These are phyloP conservation scores for Drosophila fuyamai DNA, from an alignment of 1,140 invertebrate genomes.

Conservation along the genomic window DNA sequence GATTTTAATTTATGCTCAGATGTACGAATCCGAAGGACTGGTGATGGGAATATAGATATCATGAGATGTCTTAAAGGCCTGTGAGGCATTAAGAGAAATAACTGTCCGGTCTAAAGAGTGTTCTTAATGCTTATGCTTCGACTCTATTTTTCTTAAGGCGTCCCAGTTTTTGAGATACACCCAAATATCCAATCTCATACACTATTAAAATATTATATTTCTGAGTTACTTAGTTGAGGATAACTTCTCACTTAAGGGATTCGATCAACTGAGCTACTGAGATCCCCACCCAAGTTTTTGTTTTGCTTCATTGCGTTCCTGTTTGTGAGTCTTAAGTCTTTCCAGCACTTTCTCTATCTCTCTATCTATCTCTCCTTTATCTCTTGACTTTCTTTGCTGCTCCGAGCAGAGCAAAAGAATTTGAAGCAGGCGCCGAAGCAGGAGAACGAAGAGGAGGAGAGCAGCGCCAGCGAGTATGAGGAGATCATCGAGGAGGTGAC, in stretches of 20 bases:
- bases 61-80: not conserved
- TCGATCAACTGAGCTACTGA: conserved; percentile 5
- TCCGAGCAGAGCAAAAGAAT: conserved; percentile 63
- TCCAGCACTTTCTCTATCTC: conserved; percentile 11
- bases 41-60: not conserved
- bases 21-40: not conserved
- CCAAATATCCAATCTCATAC: too few species aligned
- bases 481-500: conserved; percentile 83
- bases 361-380: conserved; percentile 33
- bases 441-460: conserved; percentile 64
- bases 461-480: conserved; percentile 83
- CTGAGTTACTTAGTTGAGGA: too few species aligned
- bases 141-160: not conserved
- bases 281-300: conserved; percentile 7
- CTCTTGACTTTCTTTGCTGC: conserved; percentile 17
- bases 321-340: conserved; percentile 14
- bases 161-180: not conserved
- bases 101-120: too few species aligned
- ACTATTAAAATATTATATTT: not conserved
- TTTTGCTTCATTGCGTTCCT: conserved; percentile 41
- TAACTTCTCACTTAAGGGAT: not conserved
- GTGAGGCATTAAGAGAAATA: too few species aligned
- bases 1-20: not conserved
- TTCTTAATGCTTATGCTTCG: too few species aligned
- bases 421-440: conserved; percentile 45